A percentile compares a stretch with the other conserved stretches of the same genome.
Evolutionary conservation across 2,888 invertebrate genomes (phyloP).

Genomic region (Xestia xanthographa): DNA sequence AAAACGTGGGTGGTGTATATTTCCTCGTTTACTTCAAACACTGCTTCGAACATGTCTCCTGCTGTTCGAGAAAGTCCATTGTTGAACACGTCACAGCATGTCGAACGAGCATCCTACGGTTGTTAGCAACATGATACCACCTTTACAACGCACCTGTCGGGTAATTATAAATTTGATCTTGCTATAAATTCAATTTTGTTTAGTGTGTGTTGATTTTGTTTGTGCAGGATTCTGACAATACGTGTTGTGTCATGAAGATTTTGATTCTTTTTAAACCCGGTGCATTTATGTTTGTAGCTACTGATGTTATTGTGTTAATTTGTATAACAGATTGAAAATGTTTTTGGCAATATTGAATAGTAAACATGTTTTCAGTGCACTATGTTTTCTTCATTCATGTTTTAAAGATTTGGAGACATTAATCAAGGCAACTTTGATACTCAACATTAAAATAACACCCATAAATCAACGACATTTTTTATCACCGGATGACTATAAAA

Average conservation of each 20-base stretch:
- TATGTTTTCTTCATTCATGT: not conserved
- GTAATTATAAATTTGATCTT: constrained; percentile 54
- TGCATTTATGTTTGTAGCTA: not conserved
- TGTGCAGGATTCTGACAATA: not conserved
- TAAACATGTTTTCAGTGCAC: not conserved
- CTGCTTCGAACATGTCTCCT: constrained; percentile 41
- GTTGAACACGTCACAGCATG: constrained; percentile 58
- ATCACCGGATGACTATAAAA: constrained; percentile 5
- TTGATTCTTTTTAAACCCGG: not conserved
- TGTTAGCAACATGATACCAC: constrained; percentile 31
- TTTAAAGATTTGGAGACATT: not conserved
- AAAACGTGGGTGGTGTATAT: constrained; percentile 61
- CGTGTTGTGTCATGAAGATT: not conserved
- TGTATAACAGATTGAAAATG: not conserved
- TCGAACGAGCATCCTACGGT: constrained; percentile 24
- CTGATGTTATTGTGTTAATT: not conserved
- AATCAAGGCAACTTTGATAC: not conserved
- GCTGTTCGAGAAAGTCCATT: constrained; percentile 58
- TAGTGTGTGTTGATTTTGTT: constrained; percentile 12
- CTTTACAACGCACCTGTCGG: constrained; percentile 44
- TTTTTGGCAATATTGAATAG: not conserved
- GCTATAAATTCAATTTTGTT: constrained; percentile 33
- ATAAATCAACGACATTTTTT: constrained; percentile 7
- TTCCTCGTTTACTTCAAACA: constrained; percentile 27
- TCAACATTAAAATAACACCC: too few species aligned